Evolutionary conservation across 2,888 invertebrate species (phyloP).

Genomic region (Iphiclides podalirius): DNA sequence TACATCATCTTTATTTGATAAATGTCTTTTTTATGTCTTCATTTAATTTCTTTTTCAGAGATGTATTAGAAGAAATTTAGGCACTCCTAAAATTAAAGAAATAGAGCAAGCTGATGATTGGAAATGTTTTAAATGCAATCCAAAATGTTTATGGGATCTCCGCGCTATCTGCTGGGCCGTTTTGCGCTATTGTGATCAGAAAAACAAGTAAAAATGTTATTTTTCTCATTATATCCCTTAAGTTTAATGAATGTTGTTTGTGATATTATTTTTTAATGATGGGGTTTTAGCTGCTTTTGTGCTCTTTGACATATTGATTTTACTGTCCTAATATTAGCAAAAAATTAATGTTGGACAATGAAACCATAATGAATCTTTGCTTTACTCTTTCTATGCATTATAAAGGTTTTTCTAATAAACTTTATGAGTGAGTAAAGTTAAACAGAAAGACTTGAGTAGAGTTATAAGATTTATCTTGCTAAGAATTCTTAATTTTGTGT

Average conservation of each 20-base stretch:
- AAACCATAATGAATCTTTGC: too few species aligned
- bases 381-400: too few species aligned
- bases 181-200: slow-evolving; percentile 83
- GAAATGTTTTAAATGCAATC: slow-evolving; percentile 88
- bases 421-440: too few species aligned
- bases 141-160: slow-evolving; percentile 82
- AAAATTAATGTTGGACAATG: background rate
- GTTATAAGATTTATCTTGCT: too few species aligned
- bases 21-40: too few species aligned
- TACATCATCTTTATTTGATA: too few species aligned
- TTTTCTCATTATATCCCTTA: slow-evolving; percentile 27
- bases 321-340: background rate
- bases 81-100: slow-evolving; percentile 82
- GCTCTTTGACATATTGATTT: background rate
- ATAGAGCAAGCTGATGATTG: slow-evolving; percentile 89
- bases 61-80: slow-evolving; percentile 87
- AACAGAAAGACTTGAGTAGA: too few species aligned
- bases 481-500: too few species aligned
- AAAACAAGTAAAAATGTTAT: slow-evolving; percentile 67
- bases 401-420: too few species aligned
- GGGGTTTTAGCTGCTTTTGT: too few species aligned
- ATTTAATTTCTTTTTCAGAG: slow-evolving; percentile 79
- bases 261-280: too few species aligned
- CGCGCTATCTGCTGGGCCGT: slow-evolving; percentile 87
- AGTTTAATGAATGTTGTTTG: too few species aligned